A percentile compares a stretch with the other conserved stretches of the same genome.
Evolutionary conservation across 2,113 vertebrate genomes (phyloP).

Genomic region (Nothocercus nigrocapillus): DNA sequence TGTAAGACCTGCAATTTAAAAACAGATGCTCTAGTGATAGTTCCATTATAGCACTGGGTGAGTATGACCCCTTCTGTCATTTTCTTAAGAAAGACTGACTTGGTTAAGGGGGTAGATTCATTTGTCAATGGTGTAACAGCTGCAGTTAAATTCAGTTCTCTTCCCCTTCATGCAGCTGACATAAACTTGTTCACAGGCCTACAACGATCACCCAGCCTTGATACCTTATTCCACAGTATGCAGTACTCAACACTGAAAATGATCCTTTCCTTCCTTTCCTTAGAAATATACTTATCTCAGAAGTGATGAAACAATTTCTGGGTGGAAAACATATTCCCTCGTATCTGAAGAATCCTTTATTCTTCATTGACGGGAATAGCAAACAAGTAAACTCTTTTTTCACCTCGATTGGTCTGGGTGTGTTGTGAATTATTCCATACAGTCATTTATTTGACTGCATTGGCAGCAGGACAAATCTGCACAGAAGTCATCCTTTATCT

Average conservation of each 20-base stretch:
- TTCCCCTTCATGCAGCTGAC: conserved; percentile 2
- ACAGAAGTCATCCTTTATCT: background rate
- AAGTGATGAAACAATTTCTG: background rate
- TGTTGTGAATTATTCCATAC: fast-evolving
- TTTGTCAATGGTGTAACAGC: conserved; percentile 49
- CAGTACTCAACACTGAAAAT: background rate
- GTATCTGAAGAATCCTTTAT: background rate
- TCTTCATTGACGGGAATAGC: background rate
- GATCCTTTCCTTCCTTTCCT: background rate
- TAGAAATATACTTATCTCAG: background rate
- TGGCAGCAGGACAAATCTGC: background rate
- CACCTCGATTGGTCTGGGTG: background rate
- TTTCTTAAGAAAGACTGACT: background rate
- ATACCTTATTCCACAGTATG: background rate
- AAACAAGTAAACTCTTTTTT: background rate
- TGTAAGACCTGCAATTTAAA: background rate
- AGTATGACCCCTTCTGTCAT: background rate
- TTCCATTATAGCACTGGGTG: background rate
- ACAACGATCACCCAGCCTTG: fast-evolving
- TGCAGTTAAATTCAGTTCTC: conserved; percentile 30
- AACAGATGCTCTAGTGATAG: background rate
- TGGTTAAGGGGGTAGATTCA: background rate
- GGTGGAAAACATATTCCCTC: background rate
- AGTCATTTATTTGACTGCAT: background rate
- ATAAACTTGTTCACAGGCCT: background rate